Evolutionary conservation across 1,140 invertebrate genomes (phyloP).

Genomic region (Gerris buenoi): DNA sequence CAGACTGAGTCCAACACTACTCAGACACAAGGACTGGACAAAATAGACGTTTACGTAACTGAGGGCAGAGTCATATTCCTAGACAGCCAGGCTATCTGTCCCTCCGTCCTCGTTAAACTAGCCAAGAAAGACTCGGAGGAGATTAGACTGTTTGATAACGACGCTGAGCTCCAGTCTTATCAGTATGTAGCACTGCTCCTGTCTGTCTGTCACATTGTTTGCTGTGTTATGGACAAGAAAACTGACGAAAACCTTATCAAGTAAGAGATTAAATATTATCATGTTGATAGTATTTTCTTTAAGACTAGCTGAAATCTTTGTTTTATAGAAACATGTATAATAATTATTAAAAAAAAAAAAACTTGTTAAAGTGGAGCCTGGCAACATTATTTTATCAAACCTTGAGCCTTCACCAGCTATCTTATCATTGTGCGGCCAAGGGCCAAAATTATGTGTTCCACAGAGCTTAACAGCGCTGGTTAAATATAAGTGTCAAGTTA

Average conservation of each 20-base stretch:
- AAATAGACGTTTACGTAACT: slow-evolving; percentile 47
- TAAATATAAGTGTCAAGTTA: no score
- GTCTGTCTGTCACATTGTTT: slow-evolving; percentile 74
- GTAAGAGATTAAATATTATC: background rate
- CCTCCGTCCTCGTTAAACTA: background rate
- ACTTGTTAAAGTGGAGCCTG: no score
- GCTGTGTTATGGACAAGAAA: background rate
- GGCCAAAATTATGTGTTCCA: no score
- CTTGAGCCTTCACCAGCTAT: no score
- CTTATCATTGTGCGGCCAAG: no score
- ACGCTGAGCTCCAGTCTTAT: slow-evolving; percentile 53
- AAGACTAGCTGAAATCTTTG: no score
- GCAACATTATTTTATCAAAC: no score
- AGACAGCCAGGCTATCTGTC: slow-evolving; percentile 41
- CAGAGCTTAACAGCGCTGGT: no score
- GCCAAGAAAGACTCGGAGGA: slow-evolving; percentile 30
- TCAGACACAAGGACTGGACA: slow-evolving; percentile 40
- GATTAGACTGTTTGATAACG: slow-evolving; percentile 43
- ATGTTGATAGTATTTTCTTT: no score
- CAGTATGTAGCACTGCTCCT: slow-evolving; percentile 70
- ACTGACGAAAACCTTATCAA: background rate
- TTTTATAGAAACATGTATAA: no score
- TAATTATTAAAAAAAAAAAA: no score
- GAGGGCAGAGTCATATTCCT: slow-evolving; percentile 43
- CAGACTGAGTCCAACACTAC: slow-evolving; percentile 25